A percentile compares a stretch with the other conserved stretches of the same genome.
Evolutionary conservation across 30 jellyfish, hydroid and myxozoan genomes (phyloP).

Genomic region (Cassiopea xamachana): DNA sequence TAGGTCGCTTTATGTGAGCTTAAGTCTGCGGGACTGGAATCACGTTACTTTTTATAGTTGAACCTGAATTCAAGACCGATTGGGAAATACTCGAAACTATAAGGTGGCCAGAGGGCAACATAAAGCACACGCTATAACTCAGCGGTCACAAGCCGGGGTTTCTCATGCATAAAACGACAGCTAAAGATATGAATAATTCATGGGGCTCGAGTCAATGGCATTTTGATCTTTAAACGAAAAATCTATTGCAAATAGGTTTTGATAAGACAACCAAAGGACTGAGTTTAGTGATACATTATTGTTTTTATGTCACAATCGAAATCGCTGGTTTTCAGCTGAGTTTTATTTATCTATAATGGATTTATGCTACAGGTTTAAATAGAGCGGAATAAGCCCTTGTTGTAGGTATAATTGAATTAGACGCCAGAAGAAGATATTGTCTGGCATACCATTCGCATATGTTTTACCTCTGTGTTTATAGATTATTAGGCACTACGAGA

Average conservation of each 20-base stretch:
- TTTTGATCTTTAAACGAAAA: conserved; percentile 39
- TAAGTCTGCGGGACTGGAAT: too few species aligned
- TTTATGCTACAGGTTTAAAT: not conserved
- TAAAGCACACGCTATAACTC: not conserved
- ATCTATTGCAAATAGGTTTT: conserved; percentile 25
- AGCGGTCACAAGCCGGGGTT: not conserved
- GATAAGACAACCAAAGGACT: conserved; percentile 12
- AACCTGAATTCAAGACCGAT: not conserved
- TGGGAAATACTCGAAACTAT: not conserved
- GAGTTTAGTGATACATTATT: conserved; percentile 3
- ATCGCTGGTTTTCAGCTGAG: not conserved
- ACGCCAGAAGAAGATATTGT: not conserved
- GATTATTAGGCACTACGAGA: too few species aligned
- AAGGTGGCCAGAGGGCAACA: not conserved
- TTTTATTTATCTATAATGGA: not conserved
- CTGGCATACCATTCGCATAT: too few species aligned
- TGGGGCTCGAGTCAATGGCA: conserved; percentile 9
- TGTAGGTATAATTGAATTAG: not conserved
- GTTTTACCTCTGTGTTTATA: too few species aligned
- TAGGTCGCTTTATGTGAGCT: too few species aligned
- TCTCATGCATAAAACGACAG: not conserved
- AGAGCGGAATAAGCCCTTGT: not conserved
- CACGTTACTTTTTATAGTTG: not conserved
- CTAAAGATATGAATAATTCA: conserved; percentile 4
- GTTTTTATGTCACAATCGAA: not conserved